Evolutionary conservation across 2,888 invertebrate species (phyloP).

Genomic region (Microctonus brassicae): DNA sequence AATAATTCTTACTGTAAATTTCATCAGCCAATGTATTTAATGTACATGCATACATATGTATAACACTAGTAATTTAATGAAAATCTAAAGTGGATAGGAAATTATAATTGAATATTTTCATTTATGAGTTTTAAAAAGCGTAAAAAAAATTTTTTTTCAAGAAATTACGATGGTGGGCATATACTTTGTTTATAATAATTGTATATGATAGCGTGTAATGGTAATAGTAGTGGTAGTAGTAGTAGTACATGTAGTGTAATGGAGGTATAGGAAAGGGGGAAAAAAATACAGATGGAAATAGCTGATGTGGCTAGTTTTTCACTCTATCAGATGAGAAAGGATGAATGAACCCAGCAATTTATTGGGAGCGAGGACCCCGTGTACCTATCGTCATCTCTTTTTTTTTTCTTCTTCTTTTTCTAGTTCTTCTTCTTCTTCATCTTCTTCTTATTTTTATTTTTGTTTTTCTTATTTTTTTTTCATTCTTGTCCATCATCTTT

Average conservation of each 20-base stretch:
- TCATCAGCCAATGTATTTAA: neutral
- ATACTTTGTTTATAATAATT: neutral
- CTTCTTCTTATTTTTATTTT: too few relatives aligned
- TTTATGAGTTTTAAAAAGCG: neutral
- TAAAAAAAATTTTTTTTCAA: neutral
- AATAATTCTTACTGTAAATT: neutral
- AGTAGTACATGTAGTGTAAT: too few relatives aligned
- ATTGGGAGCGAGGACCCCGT: constrained; percentile 64
- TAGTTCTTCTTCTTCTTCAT: constrained; percentile 1
- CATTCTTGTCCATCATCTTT: neutral
- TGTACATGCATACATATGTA: too few relatives aligned
- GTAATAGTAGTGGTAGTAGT: too few relatives aligned
- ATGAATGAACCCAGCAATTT: constrained; percentile 70
- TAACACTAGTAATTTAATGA: neutral
- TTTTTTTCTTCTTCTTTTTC: constrained; percentile 25
- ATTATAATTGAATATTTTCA: neutral
- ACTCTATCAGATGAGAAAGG: constrained; percentile 59
- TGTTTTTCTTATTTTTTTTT: neutral
- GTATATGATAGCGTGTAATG: neutral
- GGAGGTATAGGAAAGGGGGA: neutral
- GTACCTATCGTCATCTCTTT: neutral
- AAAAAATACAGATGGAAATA: constrained; percentile 6
- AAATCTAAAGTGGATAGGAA: neutral
- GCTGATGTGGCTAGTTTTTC: constrained; percentile 65
- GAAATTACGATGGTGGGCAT: too few relatives aligned